These are phyloP conservation scores for Notarius quadriscutis DNA, from an alignment of 2,113 vertebrate genomes.

Conservation along the genomic window DNA sequence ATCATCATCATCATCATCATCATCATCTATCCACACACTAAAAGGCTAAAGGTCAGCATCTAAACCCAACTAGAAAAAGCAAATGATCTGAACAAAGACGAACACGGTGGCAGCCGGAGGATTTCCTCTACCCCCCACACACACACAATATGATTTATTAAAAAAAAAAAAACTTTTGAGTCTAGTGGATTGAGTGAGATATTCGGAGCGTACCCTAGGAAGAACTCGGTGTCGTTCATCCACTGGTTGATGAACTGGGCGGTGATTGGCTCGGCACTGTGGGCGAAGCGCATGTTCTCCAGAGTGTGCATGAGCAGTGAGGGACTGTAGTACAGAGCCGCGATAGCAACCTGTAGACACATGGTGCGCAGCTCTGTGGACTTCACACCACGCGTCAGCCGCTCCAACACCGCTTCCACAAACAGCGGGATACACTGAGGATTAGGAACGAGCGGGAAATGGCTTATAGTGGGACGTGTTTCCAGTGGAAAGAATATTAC, in stretches of 20 bases:
- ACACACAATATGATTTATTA: neutral
- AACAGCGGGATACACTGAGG: constrained; percentile 90
- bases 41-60: neutral
- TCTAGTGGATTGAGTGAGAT: neutral
- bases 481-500: neutral
- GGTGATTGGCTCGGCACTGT: constrained; percentile 89
- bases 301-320: constrained; percentile 87
- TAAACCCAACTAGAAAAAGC: neutral
- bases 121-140: no score
- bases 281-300: constrained; percentile 89
- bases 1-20: neutral
- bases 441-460: neutral
- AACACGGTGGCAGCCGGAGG: no score
- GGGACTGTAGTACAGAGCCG: constrained; percentile 92
- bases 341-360: constrained; percentile 96
- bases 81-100: neutral
- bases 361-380: constrained; percentile 92
- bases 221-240: constrained; percentile 97
- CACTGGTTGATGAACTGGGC: constrained; percentile 97
- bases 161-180: neutral
- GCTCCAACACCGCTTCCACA: constrained; percentile 90
- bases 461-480: neutral
- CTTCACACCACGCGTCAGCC: constrained; percentile 91
- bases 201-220: constrained; percentile 81
- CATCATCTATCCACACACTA: neutral